Evolutionary conservation across 2,797 vertebrate species (phyloP), one percentile per base, ranked within the genome.

Genomic region (Bovichtus variegatus): DNA sequence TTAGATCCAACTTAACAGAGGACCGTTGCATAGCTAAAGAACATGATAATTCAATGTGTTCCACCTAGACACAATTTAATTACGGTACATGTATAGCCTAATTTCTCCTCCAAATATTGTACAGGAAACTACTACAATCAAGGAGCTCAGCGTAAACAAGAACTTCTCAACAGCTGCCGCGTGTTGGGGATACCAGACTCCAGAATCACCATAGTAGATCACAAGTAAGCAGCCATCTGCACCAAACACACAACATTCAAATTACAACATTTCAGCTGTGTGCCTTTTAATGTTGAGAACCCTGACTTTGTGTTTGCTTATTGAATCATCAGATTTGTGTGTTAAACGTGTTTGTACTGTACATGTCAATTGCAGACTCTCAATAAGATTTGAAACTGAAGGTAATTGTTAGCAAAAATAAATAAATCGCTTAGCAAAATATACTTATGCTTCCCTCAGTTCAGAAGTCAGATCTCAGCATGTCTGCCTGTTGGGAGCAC

Each of bases 111-210:
- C 25, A 68, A 74, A 79, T 93, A 0, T 90, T 90, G 21, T 81
- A 60, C 89, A 99, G 98, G 98, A 83, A 96, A 99, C 94, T 99
- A 96, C 89, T 98, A 97, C 94, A 95, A 93, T 87, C 96, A 98
- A 95, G 98, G 97, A 57, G 88, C 95, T 69, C 87, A 91, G 72
- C 97, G 98, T 80, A 97, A 95, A 93, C 93, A 95, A 80, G 98
- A 99, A 89, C 95, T 99, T 78, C 71, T 96, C 31, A 87, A 95
- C 83, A 99, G 98, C 74, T 99, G 98, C 93, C 91, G 85, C 18
- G 93, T 96, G 61, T 91, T 99, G 91, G 97, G 98, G 65, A 97
- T 99, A 85, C 96, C 96, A 86, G 68, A 92, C 21, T 96, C 95
- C 51, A 84, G 84, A 70, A 90, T 99, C 87, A 96, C 92, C 57